Base-by-base conservation (phyloP, 2,888 invertebrate species). In the Xestia xanthographa region DNA sequence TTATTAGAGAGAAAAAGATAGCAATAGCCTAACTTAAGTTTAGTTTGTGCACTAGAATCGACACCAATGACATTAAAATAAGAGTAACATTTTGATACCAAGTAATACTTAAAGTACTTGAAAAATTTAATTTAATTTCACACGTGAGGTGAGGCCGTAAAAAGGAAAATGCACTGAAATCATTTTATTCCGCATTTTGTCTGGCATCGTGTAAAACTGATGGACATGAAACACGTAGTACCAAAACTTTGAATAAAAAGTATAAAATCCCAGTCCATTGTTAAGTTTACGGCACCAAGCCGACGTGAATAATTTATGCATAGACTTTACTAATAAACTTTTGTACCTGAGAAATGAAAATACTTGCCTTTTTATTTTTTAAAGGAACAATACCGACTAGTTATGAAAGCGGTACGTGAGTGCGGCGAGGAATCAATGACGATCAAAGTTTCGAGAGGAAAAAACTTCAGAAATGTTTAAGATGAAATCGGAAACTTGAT, bases 81-180 rank as follows among this genome's bases (percentile, higher is more conserved):
- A 77, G 29, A 17, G n/a, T 56, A 34, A 43, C 20, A 48, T 66
- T 77, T 81, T 50, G 43, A 20, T 26, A 38, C 45, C 66, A 68
- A 70, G 26, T 60, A 63, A 48, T 68, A 73, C 72, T 56, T 69
- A 68, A 79, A 75, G 62, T 78, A 80, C 76, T 80, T 76, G 50
- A 76, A 80, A 85, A 80, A 84, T 78, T 67, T 77, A 87, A 86
- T 72, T 85, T 79, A 63, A 86, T 87, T 87, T 85, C 75, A 83
- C 83, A 82, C 79, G 75, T 82, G 70, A 80, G 70, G 62, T 70
- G 79, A 75, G 69, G 81, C 77, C 81, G 67, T 85, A 82, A 82
- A 87, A 80, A 77, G 72, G 68, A 85, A 77, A 87, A 84, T 79
- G 63, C 82, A 79, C 82, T 68, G 77, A 80, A 81, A 85, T 84